phyloP scores from a whole-genome alignment of 1,140 invertebrate species.

The Trachymyrmex septentrionalis region DNA sequence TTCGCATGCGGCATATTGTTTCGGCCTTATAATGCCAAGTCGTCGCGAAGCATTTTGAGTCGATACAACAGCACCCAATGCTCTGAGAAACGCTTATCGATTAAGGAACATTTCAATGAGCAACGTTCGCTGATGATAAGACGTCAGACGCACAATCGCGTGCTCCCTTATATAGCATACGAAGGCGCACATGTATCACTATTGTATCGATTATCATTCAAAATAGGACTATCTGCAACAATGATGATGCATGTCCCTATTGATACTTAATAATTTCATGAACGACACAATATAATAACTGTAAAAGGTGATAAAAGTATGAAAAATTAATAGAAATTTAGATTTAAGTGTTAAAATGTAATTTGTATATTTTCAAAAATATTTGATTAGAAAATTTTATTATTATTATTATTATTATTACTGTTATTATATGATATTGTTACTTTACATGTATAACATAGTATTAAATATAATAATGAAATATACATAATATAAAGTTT shows the following conservation, averaged over 20 bases:
- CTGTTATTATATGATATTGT: background rate
- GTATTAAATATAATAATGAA: background rate
- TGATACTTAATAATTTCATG: background rate
- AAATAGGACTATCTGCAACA: slow-evolving; percentile 42
- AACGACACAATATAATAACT: background rate
- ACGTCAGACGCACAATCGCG: slow-evolving; percentile 53
- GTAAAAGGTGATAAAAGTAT: background rate
- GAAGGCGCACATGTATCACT: background rate
- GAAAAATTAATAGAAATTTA: background rate
- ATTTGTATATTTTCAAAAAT: background rate
- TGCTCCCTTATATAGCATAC: background rate
- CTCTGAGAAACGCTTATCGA: slow-evolving; percentile 59
- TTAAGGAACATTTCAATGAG: slow-evolving; percentile 62
- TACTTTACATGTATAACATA: background rate
- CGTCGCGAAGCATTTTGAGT: slow-evolving; percentile 7
- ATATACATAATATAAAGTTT: background rate
- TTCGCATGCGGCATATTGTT: slow-evolving; percentile 38
- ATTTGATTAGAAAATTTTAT: background rate
- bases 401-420: too few species aligned
- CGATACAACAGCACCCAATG: slow-evolving; percentile 28
- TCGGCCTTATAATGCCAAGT: slow-evolving; percentile 30
- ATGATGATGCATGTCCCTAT: background rate
- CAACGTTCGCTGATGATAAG: slow-evolving; percentile 37
- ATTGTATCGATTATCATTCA: slow-evolving; percentile 48
- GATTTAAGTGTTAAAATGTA: background rate